Conservation (phyloP, 1,140 invertebrate genomes). For the Ceratina calcarata region DNA sequence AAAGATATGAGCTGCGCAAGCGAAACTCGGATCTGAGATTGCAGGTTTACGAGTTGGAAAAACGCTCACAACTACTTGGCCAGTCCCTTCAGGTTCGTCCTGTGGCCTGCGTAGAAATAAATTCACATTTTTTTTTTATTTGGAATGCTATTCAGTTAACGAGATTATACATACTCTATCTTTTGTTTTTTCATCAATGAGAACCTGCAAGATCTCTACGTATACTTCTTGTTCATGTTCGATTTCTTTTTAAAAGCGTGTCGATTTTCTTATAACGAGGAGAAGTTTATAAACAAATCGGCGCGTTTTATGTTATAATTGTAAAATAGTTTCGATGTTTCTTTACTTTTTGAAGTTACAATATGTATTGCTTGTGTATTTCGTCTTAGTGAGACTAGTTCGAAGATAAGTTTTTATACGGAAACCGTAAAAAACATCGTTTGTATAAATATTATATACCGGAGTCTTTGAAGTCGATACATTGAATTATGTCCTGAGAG, state of each 20-base stretch:
- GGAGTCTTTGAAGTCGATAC: background rate
- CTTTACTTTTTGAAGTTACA: slow-evolving; percentile 26
- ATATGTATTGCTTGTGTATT: slow-evolving; percentile 36
- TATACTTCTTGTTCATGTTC: slow-evolving; percentile 62
- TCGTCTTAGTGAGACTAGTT: slow-evolving; percentile 11
- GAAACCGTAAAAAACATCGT: background rate
- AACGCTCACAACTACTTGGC: slow-evolving; percentile 80
- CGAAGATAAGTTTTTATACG: background rate
- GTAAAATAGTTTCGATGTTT: slow-evolving; percentile 13
- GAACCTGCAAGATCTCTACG: slow-evolving; percentile 71
- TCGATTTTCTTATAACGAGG: slow-evolving; percentile 36
- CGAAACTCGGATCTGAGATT: slow-evolving; percentile 80
- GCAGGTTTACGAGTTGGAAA: slow-evolving; percentile 81
- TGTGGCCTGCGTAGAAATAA: slow-evolving; percentile 76
- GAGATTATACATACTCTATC: slow-evolving; percentile 43
- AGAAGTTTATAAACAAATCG: slow-evolving; percentile 20
- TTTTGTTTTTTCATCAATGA: slow-evolving; percentile 65
- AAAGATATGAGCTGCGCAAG: slow-evolving; percentile 80
- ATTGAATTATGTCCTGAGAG: slow-evolving; percentile 56
- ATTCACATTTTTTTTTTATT: slow-evolving; percentile 64
- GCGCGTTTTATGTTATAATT: slow-evolving; percentile 7
- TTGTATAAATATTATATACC: background rate
- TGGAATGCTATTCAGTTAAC: slow-evolving; percentile 69
- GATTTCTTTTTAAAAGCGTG: slow-evolving; percentile 32
- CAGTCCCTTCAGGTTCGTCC: slow-evolving; percentile 80